A percentile compares a stretch with the other conserved stretches of the same genome.
Conservation (phyloP, 1,140 invertebrate species). For the Semibalanus balanoides region DNA sequence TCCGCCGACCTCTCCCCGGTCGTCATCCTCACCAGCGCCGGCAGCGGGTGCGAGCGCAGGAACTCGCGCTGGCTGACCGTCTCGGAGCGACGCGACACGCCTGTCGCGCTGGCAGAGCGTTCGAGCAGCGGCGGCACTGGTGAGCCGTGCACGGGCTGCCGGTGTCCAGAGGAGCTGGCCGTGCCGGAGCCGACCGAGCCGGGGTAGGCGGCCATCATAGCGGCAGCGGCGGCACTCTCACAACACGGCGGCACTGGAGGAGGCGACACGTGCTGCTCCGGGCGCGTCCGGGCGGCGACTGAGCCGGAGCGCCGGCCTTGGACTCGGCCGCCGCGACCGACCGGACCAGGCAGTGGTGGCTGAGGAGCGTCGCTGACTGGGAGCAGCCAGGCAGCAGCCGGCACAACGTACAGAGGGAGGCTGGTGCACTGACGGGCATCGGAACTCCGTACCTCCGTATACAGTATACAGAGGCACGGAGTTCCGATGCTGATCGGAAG, state of each 20-base stretch:
- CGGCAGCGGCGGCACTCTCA: too few relatives aligned
- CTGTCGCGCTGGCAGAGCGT: neutral
- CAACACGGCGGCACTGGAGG: constrained; percentile 12
- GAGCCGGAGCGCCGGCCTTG: constrained; percentile 4
- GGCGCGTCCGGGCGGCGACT: constrained; percentile 13
- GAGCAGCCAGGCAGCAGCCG: too few relatives aligned
- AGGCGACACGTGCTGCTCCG: constrained; percentile 15
- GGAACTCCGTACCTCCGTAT: too few relatives aligned
- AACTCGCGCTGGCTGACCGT: neutral
- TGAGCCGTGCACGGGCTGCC: neutral
- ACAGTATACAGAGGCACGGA: too few relatives aligned
- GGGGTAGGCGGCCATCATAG: constrained; percentile 13
- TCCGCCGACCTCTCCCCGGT: neutral
- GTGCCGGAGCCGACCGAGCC: constrained; percentile 14
- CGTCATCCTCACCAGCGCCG: neutral
- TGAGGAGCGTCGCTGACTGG: too few relatives aligned
- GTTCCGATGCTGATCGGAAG: too few relatives aligned
- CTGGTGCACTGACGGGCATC: too few relatives aligned
- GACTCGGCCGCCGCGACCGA: constrained; percentile 10
- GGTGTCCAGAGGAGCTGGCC: too few relatives aligned
- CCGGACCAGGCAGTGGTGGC: too few relatives aligned
- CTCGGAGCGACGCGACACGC: too few relatives aligned
- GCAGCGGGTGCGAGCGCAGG: neutral
- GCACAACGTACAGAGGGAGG: too few relatives aligned
- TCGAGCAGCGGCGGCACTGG: too few relatives aligned